Conservation (phyloP, 2,113 vertebrate species). For the Argyrosomus japonicus region DNA sequence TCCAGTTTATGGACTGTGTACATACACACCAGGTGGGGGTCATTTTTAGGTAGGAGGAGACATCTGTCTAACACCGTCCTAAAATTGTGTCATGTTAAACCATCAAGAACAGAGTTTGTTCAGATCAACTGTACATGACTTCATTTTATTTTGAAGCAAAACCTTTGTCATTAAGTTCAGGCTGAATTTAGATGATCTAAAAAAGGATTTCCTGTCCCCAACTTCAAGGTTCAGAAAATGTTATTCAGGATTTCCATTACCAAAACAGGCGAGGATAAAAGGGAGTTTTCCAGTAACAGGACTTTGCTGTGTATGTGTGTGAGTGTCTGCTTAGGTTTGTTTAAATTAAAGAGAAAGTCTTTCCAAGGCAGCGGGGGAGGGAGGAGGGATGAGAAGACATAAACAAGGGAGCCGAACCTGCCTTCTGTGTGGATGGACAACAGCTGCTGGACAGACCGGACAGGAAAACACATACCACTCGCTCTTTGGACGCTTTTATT, state of each 20-base stretch:
- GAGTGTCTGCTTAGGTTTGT: slow-evolving; percentile 46
- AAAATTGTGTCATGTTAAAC: not conserved
- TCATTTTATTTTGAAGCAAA: not conserved
- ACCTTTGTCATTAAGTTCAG: not conserved
- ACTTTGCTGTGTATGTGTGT: not conserved
- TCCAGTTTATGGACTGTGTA: slow-evolving; percentile 21
- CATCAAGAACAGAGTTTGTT: not conserved
- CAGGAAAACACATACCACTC: slow-evolving; percentile 10
- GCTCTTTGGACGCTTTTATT: slow-evolving; percentile 52
- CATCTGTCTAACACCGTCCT: not conserved
- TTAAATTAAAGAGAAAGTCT: slow-evolving; percentile 31
- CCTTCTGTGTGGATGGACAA: slow-evolving; percentile 26
- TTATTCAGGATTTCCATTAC: slow-evolving; percentile 29
- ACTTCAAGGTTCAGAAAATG: slow-evolving; percentile 19
- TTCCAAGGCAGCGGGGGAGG: slow-evolving; percentile 32
- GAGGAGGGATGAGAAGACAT: slow-evolving; percentile 37
- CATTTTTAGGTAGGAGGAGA: not conserved
- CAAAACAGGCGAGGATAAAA: slow-evolving; percentile 45
- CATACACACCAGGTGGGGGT: not conserved
- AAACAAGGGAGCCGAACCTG: slow-evolving; percentile 52
- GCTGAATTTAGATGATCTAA: not conserved
- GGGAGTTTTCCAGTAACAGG: slow-evolving; percentile 32
- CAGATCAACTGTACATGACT: not conserved
- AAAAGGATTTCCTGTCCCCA: slow-evolving; percentile 3
- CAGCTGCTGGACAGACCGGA: slow-evolving; percentile 39